Base-by-base conservation (phyloP, 2,797 vertebrate species). In the Pseudochaenichthys georgianus region DNA sequence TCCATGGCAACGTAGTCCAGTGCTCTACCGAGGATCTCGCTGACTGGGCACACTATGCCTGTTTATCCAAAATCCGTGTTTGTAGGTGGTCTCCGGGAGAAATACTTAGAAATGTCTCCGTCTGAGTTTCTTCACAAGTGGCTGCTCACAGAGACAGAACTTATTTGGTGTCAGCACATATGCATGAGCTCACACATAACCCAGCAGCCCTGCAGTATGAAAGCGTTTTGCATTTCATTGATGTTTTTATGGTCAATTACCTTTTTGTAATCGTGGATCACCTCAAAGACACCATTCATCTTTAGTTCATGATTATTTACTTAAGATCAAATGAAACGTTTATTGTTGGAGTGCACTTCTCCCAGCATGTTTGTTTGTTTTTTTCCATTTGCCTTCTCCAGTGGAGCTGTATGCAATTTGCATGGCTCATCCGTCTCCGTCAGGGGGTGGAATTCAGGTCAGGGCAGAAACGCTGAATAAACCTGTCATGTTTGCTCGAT, bases 1-100 rank as follows among this genome's bases (percentile, higher is more conserved):
- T 78, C 92, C 87, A 92, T 93, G 88, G 90, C 80, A 91, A 94
- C 89, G 75, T 75, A 51, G 59, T 65, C 63, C 60, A 45, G 67
- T 65, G 71, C 57, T 57, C 65, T 75, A 19, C 51, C 71, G 58
- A 76, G 77, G 77, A 71, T 64, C 75, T 75, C 2, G 13, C 62
- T 77, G 73, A 62, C 64, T 63, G 53, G 52, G 58, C 52, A 74
- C 73, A 75, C 34, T 54, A 63, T 43, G 62, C 48, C 62, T 10
- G 43, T 73, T 64, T 73, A 50, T 21, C 68, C 69, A 75, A 52
- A 71, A 67, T 63, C 55, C 9, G 12, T 28, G 66, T 67, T 74
- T 64, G 64, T 87, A 84, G 82, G 84, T 88, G 85, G 83, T 89
- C 82, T 73, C 74, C 7, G 3, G 69, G 60, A 80, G 53, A 63